Conservation (phyloP, 1,140 invertebrate genomes). For the Akabosia matsudoensis region DNA sequence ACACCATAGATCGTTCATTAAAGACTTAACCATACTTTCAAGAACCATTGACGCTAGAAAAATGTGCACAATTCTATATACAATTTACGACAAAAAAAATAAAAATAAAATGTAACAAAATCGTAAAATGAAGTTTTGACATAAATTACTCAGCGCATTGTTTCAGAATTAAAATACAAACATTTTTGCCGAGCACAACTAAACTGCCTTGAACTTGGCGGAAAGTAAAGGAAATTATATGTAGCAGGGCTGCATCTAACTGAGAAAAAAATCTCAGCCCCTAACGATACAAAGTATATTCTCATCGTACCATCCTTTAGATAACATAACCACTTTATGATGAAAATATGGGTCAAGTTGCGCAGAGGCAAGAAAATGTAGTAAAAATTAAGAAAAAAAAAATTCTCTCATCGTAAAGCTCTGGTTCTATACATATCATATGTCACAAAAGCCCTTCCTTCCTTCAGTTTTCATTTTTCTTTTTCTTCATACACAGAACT, state of each 20-base stretch:
- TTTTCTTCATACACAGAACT: not conserved
- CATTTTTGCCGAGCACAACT: not conserved
- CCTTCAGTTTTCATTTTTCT: not conserved
- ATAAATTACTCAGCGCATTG: too few relatives aligned
- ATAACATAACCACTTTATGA: not conserved
- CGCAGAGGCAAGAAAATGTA: conserved; percentile 15
- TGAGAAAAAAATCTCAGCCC: too few relatives aligned
- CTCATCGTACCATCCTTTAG: not conserved
- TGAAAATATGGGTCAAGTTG: conserved; percentile 21
- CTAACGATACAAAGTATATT: not conserved
- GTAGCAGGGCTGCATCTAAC: not conserved
- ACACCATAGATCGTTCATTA: too few relatives aligned
- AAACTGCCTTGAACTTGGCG: conserved; percentile 16
- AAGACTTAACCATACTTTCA: too few relatives aligned
- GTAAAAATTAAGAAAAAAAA: conserved; percentile 16
- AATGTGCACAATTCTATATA: too few relatives aligned
- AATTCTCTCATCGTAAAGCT: conserved; percentile 8
- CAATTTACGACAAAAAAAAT: too few relatives aligned
- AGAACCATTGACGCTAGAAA: too few relatives aligned
- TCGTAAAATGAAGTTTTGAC: too few relatives aligned
- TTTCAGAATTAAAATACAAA: too few relatives aligned
- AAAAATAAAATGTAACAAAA: too few relatives aligned
- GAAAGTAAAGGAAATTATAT: conserved; percentile 1
- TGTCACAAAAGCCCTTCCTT: not conserved
- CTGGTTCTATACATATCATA: not conserved